Evolutionary conservation across 2,888 invertebrate species (phyloP).

Genomic region (Stenichneumon culpator): DNA sequence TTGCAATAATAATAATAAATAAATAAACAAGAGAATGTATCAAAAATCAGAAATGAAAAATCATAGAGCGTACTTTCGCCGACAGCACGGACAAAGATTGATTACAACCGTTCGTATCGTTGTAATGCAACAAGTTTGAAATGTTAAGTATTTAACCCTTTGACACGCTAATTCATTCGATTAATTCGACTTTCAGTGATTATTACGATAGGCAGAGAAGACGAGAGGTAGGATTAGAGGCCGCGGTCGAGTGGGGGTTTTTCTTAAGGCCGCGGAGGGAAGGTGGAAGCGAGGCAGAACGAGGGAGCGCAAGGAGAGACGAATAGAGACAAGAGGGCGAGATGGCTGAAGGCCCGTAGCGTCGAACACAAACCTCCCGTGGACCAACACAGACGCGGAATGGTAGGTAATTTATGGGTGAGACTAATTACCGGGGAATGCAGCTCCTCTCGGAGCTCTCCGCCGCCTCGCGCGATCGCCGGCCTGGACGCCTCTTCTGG

Average conservation of each 20-base stretch:
- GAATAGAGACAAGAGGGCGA: slow-evolving; percentile 44
- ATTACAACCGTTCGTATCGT: not conserved
- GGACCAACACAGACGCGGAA: slow-evolving; percentile 80
- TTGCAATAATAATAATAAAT: too few species aligned
- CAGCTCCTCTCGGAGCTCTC: slow-evolving; percentile 77
- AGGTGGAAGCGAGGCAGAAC: slow-evolving; percentile 52
- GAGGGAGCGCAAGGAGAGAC: slow-evolving; percentile 32
- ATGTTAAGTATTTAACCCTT: not conserved
- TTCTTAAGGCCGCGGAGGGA: slow-evolving; percentile 42
- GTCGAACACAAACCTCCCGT: slow-evolving; percentile 71
- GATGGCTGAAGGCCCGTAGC: slow-evolving; percentile 38
- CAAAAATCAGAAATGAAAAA: too few species aligned
- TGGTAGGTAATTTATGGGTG: slow-evolving; percentile 83
- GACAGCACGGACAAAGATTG: too few species aligned
- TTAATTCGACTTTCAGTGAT: slow-evolving; percentile 6
- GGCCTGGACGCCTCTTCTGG: slow-evolving; percentile 6
- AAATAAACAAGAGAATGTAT: too few species aligned
- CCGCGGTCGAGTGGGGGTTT: not conserved
- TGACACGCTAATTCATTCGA: not conserved
- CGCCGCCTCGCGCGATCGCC: slow-evolving; percentile 63
- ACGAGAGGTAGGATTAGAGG: slow-evolving; percentile 5
- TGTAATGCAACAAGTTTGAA: too few species aligned
- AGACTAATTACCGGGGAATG: slow-evolving; percentile 84
- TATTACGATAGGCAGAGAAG: not conserved
- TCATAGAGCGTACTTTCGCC: too few species aligned